Evolutionary conservation across 2,888 invertebrate species (phyloP).

Genomic region (Caenorhabditis sp.): DNA sequence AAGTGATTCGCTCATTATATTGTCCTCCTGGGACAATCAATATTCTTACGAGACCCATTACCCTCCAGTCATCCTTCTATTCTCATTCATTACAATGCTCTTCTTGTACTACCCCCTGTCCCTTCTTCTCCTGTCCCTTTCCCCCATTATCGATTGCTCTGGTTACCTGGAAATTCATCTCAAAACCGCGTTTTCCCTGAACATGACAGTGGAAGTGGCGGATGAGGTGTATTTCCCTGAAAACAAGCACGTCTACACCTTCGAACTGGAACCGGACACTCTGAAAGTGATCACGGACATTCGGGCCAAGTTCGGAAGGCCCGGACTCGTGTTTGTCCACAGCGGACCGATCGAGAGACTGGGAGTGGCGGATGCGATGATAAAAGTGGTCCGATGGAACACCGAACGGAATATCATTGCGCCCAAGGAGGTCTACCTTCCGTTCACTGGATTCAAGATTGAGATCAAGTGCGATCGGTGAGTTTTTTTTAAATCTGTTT

Average conservation of each 20-base stretch:
- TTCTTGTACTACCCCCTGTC: too few relatives aligned
- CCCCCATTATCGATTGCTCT: neutral
- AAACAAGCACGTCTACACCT: neutral
- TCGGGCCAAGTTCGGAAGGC: neutral
- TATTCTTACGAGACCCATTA: too few relatives aligned
- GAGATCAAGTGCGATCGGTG: slow-evolving; percentile 13
- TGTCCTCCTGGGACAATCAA: too few relatives aligned
- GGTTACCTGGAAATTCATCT: slow-evolving; percentile 10
- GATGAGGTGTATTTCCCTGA: slow-evolving; percentile 10
- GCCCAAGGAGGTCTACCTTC: neutral
- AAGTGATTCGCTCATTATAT: too few relatives aligned
- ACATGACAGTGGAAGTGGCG: slow-evolving; percentile 3
- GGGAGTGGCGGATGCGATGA: neutral
- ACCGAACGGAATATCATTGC: neutral
- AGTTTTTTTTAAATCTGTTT: neutral
- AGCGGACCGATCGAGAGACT: slow-evolving; percentile 5
- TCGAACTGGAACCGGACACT: neutral
- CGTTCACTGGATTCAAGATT: slow-evolving; percentile 19
- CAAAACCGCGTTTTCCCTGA: slow-evolving; percentile 7
- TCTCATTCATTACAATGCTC: too few relatives aligned
- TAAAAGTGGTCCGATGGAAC: slow-evolving; percentile 8
- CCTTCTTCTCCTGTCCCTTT: too few relatives aligned
- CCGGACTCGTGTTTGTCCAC: slow-evolving; percentile 1
- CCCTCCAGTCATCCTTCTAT: too few relatives aligned
- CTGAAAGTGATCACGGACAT: neutral